Percentiles rank a stretch among this genome's conserved stretches.
Conservation (phyloP, 2,113 vertebrate genomes). For the Pelmatolapia mariae region DNA sequence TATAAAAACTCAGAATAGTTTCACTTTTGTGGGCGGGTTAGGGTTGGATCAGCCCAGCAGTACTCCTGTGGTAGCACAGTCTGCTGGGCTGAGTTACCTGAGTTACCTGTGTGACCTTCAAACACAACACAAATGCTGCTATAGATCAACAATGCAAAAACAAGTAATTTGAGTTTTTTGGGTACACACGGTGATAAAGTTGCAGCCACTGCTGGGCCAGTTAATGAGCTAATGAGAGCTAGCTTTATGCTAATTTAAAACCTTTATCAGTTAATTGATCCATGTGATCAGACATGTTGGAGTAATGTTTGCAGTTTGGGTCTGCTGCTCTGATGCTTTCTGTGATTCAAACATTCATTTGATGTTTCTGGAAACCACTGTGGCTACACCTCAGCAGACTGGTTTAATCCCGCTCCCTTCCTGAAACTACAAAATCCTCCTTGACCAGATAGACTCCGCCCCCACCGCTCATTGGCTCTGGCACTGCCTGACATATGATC, state of each 20-base stretch:
- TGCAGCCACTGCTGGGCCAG: background rate
- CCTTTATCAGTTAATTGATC: background rate
- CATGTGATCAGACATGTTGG: background rate
- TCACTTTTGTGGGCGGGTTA: background rate
- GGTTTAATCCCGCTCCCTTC: background rate
- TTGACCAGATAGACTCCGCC: background rate
- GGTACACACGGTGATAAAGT: background rate
- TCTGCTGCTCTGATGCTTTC: background rate
- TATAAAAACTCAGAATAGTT: background rate
- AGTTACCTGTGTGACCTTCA: background rate
- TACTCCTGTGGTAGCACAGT: background rate
- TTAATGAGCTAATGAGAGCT: background rate
- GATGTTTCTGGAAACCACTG: background rate
- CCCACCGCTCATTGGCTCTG: slow-evolving; percentile 8
- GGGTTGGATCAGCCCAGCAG: background rate
- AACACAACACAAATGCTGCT: background rate
- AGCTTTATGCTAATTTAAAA: background rate
- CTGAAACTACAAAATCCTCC: background rate
- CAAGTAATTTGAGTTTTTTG: background rate
- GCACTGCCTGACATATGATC: background rate
- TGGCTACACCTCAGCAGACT: background rate
- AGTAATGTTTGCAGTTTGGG: background rate
- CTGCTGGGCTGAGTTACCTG: background rate
- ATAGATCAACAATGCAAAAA: background rate
- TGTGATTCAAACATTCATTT: background rate